Evolutionary conservation across 2,113 vertebrate species (phyloP).

Genomic region (Arvicanthis niloticus): DNA sequence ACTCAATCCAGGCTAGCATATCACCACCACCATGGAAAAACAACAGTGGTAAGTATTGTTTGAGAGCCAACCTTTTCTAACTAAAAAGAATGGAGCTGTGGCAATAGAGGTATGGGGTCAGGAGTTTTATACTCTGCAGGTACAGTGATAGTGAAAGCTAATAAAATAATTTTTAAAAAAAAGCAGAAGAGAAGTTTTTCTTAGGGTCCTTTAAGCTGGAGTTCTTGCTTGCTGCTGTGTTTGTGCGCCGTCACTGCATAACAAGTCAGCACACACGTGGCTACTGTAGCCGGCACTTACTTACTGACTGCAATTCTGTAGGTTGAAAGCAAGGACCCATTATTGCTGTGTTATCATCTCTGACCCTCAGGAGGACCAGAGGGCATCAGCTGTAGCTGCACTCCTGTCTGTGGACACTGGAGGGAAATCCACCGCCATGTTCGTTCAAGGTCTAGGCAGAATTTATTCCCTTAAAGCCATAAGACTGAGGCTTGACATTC

Average conservation of each 20-base stretch:
- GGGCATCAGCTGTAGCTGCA: fast-evolving
- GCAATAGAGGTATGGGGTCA: background rate
- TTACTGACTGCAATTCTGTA: background rate
- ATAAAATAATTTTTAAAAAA: background rate
- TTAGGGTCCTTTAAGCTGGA: background rate
- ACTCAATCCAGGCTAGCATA: background rate
- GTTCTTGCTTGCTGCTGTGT: background rate
- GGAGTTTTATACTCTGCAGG: background rate
- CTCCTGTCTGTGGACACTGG: background rate
- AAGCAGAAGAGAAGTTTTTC: background rate
- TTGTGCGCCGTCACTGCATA: background rate
- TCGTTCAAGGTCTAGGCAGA: background rate
- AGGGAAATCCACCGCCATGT: background rate
- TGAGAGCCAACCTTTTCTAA: background rate
- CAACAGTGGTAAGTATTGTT: background rate
- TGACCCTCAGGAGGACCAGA: background rate
- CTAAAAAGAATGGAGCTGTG: background rate
- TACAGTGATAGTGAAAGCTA: background rate
- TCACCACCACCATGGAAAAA: background rate
- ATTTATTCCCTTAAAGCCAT: background rate
- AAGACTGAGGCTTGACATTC: background rate
- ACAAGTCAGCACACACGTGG: background rate
- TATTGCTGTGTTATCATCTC: background rate
- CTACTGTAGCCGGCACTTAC: background rate
- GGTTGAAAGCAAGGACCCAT: background rate